Evolutionary conservation across 2,113 vertebrate genomes (phyloP).

Genomic region (Ibidorhyncha struthersii): DNA sequence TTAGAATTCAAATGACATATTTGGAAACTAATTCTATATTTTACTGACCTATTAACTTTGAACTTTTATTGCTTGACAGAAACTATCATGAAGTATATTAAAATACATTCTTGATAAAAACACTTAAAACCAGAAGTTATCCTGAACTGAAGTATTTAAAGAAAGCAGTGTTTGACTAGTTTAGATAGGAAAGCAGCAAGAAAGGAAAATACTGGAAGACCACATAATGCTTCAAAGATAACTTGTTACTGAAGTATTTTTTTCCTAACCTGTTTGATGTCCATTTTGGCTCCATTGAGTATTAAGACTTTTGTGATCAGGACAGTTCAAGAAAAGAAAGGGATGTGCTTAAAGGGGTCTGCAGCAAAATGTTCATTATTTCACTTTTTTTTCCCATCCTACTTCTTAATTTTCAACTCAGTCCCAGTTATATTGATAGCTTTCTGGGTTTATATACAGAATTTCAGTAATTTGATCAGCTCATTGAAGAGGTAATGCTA

Average conservation of each 20-base stretch:
- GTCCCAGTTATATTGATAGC: not conserved
- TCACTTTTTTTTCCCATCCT: not conserved
- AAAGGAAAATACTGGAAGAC: not conserved
- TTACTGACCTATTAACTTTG: not conserved
- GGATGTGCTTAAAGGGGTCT: accelerated
- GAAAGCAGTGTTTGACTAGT: not conserved
- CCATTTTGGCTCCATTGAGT: not conserved
- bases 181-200: not conserved
- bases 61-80: not conserved
- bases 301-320: not conserved
- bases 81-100: not conserved
- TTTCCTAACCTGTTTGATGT: not conserved
- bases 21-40: not conserved
- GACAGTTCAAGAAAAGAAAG: not conserved
- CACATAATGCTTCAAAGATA: not conserved
- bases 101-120: not conserved
- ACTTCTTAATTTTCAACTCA: not conserved
- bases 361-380: not conserved
- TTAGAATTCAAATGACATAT: not conserved
- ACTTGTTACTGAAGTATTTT: not conserved
- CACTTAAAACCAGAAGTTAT: accelerated
- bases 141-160: not conserved
- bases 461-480: not conserved
- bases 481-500: not conserved
- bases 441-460: not conserved